Base-by-base conservation (phyloP, 2,888 invertebrate species). In the Drosophila greeni region DNA sequence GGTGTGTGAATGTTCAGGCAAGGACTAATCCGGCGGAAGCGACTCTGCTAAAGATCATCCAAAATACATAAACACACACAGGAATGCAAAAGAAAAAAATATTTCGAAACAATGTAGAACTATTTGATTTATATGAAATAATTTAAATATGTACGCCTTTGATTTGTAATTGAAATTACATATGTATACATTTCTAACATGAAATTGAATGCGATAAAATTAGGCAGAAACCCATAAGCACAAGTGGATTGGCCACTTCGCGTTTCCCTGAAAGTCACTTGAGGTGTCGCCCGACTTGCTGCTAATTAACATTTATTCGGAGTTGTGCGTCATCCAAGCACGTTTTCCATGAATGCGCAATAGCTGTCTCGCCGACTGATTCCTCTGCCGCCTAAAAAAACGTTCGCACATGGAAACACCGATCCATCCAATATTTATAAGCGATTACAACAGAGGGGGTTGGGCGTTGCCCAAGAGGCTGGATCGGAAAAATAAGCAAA, bases 111-210 rank as follows among this genome's bases (percentile, higher is more conserved):
- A 45, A 61, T 72, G 77, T 79, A 79, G 85, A 84, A 72, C 70
- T 84, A 80, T 79, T 84, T 80, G 85, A 84, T 82, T 83, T 84
- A 68, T 84, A 84, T 83, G 83, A 76, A 82, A 72, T 74, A 76
- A 76, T 80, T 78, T 84, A 79, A 82, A 79, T 76, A 82, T 79
- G 73, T 78, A 78, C 74, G 77, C 76, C 82, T 84, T 84, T 78
- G 71, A 82, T 78, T 78, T 78, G 76, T 77, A 77, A 83, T 77
- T 83, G 70, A 75, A 78, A 78, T 84, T 78, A 78, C 77, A 82
- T 84, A 82, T 70, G 67, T 60, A 67, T 65, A 78, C 76, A 78
- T 78, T 78, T 78, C 77, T 78, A 79, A 84, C 82, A 78, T 75
- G 79, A 82, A 81, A 80, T 45, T 29, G 45, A 45, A 29, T 45